phyloP scores from a whole-genome alignment of 37 sponge, comb jelly and placozoan genomes.

The Halisarca cf. caerulea region DNA sequence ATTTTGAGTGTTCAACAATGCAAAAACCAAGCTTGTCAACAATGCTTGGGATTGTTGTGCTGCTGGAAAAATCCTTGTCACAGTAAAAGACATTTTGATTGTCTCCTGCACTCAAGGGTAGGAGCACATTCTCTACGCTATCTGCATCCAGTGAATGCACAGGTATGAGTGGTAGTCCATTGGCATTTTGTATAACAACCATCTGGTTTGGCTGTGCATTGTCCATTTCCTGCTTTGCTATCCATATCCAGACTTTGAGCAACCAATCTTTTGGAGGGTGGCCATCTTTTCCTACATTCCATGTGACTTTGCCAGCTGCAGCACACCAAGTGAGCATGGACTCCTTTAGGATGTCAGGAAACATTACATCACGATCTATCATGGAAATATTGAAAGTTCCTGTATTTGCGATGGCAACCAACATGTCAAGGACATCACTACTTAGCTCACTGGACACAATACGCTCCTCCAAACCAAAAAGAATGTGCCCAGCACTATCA shows the following conservation, averaged over 20 bases:
- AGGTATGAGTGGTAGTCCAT: constrained; percentile 34
- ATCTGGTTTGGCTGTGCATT: not conserved
- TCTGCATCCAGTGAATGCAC: not conserved
- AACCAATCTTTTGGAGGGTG: constrained; percentile 52
- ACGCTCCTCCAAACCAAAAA: not conserved
- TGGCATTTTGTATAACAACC: not conserved
- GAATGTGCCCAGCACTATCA: not conserved
- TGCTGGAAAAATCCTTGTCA: not conserved
- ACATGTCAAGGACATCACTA: not conserved
- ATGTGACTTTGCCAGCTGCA: not conserved
- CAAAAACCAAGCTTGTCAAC: not conserved
- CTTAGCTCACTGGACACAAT: not conserved
- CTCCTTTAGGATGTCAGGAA: not conserved
- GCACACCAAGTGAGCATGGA: constrained; percentile 40
- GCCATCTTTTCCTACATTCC: constrained; percentile 28
- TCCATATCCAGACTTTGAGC: constrained; percentile 47
- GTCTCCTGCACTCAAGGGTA: not conserved
- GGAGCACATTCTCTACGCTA: not conserved
- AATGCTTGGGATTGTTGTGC: not conserved
- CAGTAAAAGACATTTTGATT: not conserved
- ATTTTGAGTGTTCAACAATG: not conserved
- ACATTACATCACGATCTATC: not conserved
- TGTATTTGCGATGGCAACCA: not conserved
- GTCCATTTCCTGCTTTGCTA: constrained; percentile 4
- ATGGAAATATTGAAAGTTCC: constrained; percentile 7